These are phyloP conservation scores for Psittacula echo DNA, from an alignment of 2,797 vertebrate genomes.

Conservation along the genomic window DNA sequence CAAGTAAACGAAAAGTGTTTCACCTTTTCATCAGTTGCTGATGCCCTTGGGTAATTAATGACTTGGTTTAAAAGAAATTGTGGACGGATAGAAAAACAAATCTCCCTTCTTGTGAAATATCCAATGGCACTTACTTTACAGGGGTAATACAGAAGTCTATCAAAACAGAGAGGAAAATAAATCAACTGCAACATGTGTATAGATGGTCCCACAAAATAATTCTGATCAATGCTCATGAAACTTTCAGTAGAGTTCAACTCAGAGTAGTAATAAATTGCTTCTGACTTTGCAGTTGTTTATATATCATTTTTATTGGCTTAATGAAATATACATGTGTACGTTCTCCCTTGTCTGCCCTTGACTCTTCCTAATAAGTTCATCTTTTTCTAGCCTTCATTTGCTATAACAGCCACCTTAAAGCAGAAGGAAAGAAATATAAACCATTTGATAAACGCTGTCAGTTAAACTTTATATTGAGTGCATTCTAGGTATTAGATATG, in stretches of 20 bases:
- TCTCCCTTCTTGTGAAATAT: background rate
- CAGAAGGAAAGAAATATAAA: background rate
- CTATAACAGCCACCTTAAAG: background rate
- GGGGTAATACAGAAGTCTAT: background rate
- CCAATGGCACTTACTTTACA: background rate
- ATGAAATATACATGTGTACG: conserved; percentile 21
- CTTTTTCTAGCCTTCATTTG: background rate
- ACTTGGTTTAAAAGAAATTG: background rate
- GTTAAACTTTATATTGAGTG: background rate
- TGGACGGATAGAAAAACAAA: background rate
- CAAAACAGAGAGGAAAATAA: conserved; percentile 29
- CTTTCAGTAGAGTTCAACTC: conserved; percentile 33
- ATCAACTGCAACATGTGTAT: conserved; percentile 11
- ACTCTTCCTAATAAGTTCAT: conserved; percentile 9
- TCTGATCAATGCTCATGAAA: conserved; percentile 30
- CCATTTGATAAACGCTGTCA: background rate
- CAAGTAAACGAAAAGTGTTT: background rate
- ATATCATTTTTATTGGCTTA: conserved; percentile 30
- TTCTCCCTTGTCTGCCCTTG: conserved; percentile 13
- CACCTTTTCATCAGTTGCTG: background rate
- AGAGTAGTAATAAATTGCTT: conserved; percentile 33
- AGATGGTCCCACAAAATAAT: conserved; percentile 41
- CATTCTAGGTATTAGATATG: background rate
- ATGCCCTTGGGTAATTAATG: background rate
- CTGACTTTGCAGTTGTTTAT: conserved; percentile 38